Conservation (phyloP, 2,797 vertebrate genomes). For the Calcarius lapponicus region DNA sequence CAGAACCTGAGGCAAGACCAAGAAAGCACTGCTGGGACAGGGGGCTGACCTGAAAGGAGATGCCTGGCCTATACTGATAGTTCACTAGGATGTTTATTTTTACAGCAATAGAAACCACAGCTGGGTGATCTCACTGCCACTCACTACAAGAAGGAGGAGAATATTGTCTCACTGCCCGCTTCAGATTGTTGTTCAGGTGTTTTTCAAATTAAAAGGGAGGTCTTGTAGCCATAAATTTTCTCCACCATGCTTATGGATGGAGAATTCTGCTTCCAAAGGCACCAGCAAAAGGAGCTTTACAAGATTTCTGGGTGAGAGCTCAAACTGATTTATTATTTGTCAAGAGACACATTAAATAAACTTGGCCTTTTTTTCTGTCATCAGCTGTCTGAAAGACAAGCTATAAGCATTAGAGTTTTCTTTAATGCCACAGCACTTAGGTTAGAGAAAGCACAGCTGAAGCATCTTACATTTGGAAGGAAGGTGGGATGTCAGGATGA, state of each 20-base stretch:
- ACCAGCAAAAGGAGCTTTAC: background rate
- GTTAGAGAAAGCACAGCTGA: background rate
- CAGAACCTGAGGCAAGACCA: background rate
- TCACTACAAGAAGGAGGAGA: background rate
- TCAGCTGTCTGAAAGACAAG: constrained; percentile 28
- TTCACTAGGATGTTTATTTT: background rate
- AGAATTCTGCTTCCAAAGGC: constrained; percentile 27
- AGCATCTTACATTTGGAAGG: background rate
- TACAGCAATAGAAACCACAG: background rate
- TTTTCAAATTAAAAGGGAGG: background rate
- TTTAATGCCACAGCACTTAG: constrained; percentile 9
- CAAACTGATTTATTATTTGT: constrained; percentile 44
- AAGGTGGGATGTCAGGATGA: background rate
- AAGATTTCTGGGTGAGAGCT: constrained; percentile 16
- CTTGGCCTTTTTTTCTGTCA: constrained; percentile 50
- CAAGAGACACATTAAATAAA: constrained; percentile 57
- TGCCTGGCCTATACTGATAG: background rate
- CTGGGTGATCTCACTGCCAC: background rate
- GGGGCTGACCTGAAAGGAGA: background rate
- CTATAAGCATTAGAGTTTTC: background rate
- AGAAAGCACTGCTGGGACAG: background rate
- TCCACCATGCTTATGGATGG: background rate
- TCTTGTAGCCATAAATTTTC: background rate
- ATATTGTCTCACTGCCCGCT: background rate
- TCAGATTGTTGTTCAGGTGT: background rate